Percentiles rank a stretch among this genome's conserved stretches.
phyloP scores from a whole-genome alignment of 2,888 invertebrate species.

The Periphyllus acericola region DNA sequence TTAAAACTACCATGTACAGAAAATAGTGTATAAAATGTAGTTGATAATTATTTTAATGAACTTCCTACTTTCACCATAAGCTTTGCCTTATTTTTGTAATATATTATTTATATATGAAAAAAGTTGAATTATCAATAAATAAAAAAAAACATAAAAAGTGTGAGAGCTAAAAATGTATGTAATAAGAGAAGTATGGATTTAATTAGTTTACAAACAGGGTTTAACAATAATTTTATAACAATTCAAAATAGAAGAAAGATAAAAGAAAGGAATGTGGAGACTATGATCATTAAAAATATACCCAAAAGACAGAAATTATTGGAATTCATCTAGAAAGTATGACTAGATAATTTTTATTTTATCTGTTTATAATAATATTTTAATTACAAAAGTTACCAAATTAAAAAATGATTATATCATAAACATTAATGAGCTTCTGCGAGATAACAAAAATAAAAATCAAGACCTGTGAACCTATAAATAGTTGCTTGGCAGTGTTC shows the following conservation, averaged over 20 bases:
- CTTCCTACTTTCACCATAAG: too few relatives aligned
- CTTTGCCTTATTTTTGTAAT: too few relatives aligned
- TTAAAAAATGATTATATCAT: neutral
- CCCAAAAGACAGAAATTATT: neutral
- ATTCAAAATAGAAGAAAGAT: neutral
- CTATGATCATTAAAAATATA: neutral
- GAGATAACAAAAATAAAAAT: neutral
- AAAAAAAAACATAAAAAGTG: too few relatives aligned
- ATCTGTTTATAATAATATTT: neutral
- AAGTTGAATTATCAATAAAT: too few relatives aligned
- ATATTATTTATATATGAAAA: too few relatives aligned
- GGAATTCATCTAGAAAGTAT: neutral
- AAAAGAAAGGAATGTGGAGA: neutral
- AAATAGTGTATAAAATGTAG: too few relatives aligned
- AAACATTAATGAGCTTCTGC: neutral
- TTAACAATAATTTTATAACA: too few relatives aligned
- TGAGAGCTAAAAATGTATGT: too few relatives aligned
- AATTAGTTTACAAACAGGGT: too few relatives aligned
- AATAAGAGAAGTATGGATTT: too few relatives aligned
- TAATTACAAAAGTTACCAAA: neutral
- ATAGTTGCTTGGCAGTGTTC: slow-evolving; percentile 4
- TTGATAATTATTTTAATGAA: too few relatives aligned
- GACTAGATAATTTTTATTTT: neutral
- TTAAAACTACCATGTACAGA: too few relatives aligned
- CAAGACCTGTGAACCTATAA: neutral